Evolutionary conservation across 35 echinoderm and acorn worm species (phyloP).

Genomic region (Nesometra sesokonis): DNA sequence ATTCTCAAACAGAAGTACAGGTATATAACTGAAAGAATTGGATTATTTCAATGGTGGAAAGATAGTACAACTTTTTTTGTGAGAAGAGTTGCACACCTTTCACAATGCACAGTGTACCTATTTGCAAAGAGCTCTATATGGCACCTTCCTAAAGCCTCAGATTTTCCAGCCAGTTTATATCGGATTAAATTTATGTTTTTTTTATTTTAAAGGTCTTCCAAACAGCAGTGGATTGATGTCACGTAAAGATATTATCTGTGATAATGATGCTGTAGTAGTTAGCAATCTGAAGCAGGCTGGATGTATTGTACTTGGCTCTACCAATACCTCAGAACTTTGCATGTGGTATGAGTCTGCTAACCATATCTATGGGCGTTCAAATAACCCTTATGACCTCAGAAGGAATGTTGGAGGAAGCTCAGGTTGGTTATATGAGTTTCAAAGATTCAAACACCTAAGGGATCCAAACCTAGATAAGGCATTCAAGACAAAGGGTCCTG

Average conservation of each 20-base stretch:
- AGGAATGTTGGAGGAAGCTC: constrained; percentile 93
- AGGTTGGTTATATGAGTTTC: constrained; percentile 20
- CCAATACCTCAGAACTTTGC: constrained; percentile 81
- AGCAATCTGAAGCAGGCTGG: constrained; percentile 52
- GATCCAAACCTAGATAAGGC: too few species aligned
- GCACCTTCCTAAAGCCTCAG: too few species aligned
- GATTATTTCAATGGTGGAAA: too few species aligned
- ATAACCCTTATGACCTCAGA: constrained; percentile 75
- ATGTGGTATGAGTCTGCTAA: constrained; percentile 97
- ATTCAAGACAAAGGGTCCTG: too few species aligned
- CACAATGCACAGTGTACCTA: too few species aligned
- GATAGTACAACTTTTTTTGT: too few species aligned
- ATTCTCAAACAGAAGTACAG: too few species aligned
- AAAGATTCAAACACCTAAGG: too few species aligned
- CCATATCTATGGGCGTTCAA: constrained; percentile 65
- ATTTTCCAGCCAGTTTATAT: too few species aligned
- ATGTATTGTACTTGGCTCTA: constrained; percentile 63
- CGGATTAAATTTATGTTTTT: background rate
- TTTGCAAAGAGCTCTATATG: too few species aligned
- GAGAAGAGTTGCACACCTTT: too few species aligned
- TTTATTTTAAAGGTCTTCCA: constrained; percentile 42
- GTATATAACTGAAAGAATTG: too few species aligned
- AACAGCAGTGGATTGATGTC: constrained; percentile 80
- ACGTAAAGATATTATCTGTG: constrained; percentile 30
- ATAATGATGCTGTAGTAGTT: constrained; percentile 49